Base-by-base conservation (phyloP, 2,113 vertebrate genomes). In the Scytalopus superciliaris region DNA sequence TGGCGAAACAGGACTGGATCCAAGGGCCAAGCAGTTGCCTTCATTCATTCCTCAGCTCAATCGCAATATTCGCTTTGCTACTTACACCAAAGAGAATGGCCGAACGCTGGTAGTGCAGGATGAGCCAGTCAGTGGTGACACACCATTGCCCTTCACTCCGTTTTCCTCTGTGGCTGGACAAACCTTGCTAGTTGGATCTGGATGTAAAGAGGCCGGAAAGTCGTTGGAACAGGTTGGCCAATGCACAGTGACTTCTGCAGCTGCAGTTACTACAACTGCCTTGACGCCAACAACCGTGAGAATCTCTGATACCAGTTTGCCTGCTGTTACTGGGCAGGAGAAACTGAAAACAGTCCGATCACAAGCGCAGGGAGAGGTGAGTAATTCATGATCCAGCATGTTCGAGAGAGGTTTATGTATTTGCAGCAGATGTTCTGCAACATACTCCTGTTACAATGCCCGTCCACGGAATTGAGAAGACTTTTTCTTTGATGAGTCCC, bases 1-100 rank as follows among this genome's bases (percentile, higher is more conserved):
- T 93, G 97, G 97, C 18, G 98, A 98, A 77, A 57, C 95, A 80
- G 95, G 97, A 84, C 94, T 97, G 90, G 98, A 98, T 93, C 87
- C 98, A 76, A 97, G 98, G 97, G 70, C 97, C 97, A 98, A 98
- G 89, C 98, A 98, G 94, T 96, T 94, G 95, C 97, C 98, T 94
- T 97, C 97, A 5, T 98, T 95, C 97, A 91, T 97, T 96, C 98
- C 98, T 94, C 98, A 98, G 97, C 98, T 99, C 93, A 99, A 99
- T 91, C 98, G 98, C 90, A 98, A 97, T 94, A 97, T 98, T 95
- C 97, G 98, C 84, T 98, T 99, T 98, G 98, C 98, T 67, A 98
- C 98, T 92, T 99, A 99, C 93, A 98, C 99, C 96, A 99, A 99
- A 98, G 99, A 99, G 98, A 99, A 99, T 49, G 99, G 99, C 70